Evolutionary conservation across 2,113 vertebrate species (phyloP).

Genomic region (Daphoenositta chrysoptera): DNA sequence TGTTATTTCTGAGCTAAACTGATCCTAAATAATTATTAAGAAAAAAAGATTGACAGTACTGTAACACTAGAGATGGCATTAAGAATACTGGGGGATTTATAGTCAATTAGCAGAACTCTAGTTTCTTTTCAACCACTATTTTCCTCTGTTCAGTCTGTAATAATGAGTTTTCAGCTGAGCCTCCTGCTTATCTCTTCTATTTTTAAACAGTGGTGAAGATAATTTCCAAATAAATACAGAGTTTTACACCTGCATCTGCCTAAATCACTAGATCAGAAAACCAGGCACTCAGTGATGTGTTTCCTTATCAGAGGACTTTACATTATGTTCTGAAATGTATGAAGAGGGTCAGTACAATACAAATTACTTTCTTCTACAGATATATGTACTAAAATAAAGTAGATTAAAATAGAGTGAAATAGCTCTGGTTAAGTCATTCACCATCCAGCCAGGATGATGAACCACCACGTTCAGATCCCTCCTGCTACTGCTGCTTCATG

Average conservation of each 20-base stretch:
- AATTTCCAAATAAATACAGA: neutral
- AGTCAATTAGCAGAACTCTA: neutral
- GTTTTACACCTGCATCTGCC: neutral
- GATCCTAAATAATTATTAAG: neutral
- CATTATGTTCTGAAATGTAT: neutral
- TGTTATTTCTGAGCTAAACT: neutral
- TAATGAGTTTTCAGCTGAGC: neutral
- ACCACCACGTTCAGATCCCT: neutral
- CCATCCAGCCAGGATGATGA: neutral
- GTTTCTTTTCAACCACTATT: neutral
- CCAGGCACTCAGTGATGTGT: neutral
- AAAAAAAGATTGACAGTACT: neutral
- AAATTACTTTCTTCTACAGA: neutral
- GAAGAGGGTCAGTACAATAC: neutral
- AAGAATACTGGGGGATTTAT: neutral
- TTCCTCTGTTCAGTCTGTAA: neutral
- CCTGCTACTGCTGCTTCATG: neutral
- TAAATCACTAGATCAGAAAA: neutral
- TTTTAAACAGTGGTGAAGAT: neutral
- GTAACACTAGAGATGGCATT: neutral
- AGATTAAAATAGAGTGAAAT: neutral
- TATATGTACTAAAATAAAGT: accelerated
- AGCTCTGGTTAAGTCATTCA: neutral
- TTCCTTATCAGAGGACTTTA: neutral
- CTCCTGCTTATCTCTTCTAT: neutral